phyloP scores from a whole-genome alignment of 2,113 vertebrate species.

The Lamprologus ornatipinnis region DNA sequence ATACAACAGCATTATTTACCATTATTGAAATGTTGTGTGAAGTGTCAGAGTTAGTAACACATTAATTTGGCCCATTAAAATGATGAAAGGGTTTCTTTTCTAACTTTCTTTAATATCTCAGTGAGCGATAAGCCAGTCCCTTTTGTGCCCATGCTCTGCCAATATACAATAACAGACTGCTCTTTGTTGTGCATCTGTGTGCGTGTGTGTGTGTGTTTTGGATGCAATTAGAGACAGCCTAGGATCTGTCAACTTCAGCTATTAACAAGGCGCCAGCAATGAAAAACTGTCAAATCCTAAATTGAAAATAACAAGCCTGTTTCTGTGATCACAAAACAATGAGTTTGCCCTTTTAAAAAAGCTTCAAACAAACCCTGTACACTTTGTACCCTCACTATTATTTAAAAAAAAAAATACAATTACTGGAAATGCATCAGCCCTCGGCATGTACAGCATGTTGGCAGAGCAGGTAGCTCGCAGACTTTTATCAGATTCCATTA shows the following conservation, averaged over 20 bases:
- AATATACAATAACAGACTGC: background rate
- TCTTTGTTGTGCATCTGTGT: background rate
- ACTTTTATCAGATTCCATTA: conserved; percentile 9
- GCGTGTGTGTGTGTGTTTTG: background rate
- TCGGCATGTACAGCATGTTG: background rate
- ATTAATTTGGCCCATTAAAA: background rate
- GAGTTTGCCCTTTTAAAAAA: background rate
- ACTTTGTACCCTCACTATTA: background rate
- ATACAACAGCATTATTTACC: background rate
- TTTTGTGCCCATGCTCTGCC: background rate
- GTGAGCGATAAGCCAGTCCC: background rate
- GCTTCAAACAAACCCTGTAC: background rate
- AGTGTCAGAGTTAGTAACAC: background rate
- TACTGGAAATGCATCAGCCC: background rate
- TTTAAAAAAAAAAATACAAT: background rate
- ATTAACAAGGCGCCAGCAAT: background rate
- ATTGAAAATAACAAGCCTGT: background rate
- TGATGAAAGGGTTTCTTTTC: background rate
- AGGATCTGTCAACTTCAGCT: background rate
- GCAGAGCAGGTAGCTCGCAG: background rate
- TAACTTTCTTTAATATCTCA: background rate
- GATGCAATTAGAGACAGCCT: background rate
- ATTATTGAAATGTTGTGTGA: background rate
- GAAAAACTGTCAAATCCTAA: background rate
- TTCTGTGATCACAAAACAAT: background rate